phyloP scores from a whole-genome alignment of 2,888 invertebrate species.

The Diogma glabrata region DNA sequence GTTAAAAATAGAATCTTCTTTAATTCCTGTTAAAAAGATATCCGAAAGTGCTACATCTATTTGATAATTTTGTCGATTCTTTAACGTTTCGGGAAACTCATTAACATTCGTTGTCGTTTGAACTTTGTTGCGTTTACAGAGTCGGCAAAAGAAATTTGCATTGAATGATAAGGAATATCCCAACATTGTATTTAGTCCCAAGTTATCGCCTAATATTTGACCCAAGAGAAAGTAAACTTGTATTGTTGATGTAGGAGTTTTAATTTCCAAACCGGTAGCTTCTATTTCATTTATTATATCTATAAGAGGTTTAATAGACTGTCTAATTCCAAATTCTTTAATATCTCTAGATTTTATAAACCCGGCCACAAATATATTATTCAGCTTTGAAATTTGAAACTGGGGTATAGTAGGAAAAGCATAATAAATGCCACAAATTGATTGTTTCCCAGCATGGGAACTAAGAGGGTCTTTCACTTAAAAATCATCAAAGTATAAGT shows the following conservation, averaged over 20 bases:
- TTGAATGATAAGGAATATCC: no score
- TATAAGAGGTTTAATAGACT: neutral
- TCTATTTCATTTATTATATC: neutral
- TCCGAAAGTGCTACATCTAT: no score
- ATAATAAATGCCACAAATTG: neutral
- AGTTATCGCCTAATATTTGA: no score
- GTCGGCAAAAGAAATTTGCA: no score
- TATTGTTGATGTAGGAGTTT: neutral
- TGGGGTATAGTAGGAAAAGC: no score
- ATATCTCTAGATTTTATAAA: constrained; percentile 1
- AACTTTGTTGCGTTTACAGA: no score
- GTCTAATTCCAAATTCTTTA: neutral
- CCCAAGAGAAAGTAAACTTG: neutral
- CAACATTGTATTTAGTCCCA: no score
- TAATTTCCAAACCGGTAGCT: neutral
- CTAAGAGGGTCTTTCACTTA: neutral
- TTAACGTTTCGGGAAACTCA: no score
- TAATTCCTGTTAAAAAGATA: no score
- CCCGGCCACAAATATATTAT: neutral
- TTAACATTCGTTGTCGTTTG: no score
- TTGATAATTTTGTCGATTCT: no score
- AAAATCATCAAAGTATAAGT: neutral
- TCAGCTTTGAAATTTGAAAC: neutral
- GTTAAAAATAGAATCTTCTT: no score
- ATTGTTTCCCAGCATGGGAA: neutral